Evolutionary conservation across 2,797 vertebrate genomes (phyloP), one percentile per base, ranked within the genome.

Genomic region (Myotis myotis): DNA sequence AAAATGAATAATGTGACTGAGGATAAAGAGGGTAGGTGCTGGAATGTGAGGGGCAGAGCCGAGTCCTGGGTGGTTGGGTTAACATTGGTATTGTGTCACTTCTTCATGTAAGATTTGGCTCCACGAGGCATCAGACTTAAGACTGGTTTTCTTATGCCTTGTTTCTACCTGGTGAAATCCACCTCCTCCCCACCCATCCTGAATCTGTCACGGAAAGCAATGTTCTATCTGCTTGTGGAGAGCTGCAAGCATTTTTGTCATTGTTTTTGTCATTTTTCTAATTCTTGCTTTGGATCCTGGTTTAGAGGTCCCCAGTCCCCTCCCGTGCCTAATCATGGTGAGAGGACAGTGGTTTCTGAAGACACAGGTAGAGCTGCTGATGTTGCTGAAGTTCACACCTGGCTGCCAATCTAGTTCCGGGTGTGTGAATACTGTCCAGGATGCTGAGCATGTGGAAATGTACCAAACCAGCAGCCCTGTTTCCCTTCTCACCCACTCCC

Each of bases 351-450:
- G 20, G 33, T 64, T 49, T 64, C 81, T 72, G 81, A 23, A 64
- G 81, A 64, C 13, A 0, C 41, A 41, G 1, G 13, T 41, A 11
- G 4, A 9, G 6, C 5, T 53, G 5, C 36, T 0, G 8, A 16
- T 10, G 7, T 7, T 1, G 23, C 71, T 16, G 17, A 33, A 51
- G 83, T 23, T 75, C 80, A 13, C 20, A 20, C 11, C 3, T 4
- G 13, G 19, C 38, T 41, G 85, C 53, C 70, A 23, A 2, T 12
- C 20, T 17, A 0, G 23, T 17, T n/a, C 22, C 30, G 2, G 16
- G 28, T 0, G 1, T 0, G 7, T 70, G 23, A 47, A 8, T 23
- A 1, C 49, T 74, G 95, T 91, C 76, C 84, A 13, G 15, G 62
- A 17, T 53, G 36, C 55, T 75, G 80, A 85, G 28, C 2, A 8